These are phyloP conservation scores for Calephelis perditalis DNA, from an alignment of 2,888 invertebrate species.

Conservation along the genomic window DNA sequence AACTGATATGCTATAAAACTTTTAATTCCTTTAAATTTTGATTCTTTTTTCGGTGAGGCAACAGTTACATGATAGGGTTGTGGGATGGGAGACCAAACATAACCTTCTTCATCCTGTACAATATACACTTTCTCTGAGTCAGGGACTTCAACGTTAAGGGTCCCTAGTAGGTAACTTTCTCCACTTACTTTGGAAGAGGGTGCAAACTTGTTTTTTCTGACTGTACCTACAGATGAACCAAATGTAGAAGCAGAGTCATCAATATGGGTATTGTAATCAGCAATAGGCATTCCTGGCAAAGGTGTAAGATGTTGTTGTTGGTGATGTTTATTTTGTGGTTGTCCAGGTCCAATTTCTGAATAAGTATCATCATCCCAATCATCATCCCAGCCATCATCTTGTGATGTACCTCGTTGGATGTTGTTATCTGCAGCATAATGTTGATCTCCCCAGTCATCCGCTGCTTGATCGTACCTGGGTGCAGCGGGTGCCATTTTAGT, in stretches of 20 bases:
- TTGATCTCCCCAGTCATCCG: constrained; percentile 80
- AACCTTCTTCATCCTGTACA: constrained; percentile 84
- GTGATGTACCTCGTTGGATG: constrained; percentile 63
- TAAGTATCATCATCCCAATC: constrained; percentile 91
- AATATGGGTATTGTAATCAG: constrained; percentile 61
- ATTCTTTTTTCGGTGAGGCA: constrained; percentile 97
- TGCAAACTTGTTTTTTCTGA: constrained; percentile 89
- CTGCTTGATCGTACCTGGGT: constrained; percentile 78
- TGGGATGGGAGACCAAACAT: constrained; percentile 86
- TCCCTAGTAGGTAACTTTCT: constrained; percentile 92
- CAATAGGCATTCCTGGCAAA: constrained; percentile 72
- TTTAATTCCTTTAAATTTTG: constrained; percentile 97
- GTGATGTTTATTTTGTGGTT: constrained; percentile 40
- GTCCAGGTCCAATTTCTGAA: constrained; percentile 84
- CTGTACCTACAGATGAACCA: constrained; percentile 79
- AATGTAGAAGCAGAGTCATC: constrained; percentile 77
- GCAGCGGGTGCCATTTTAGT: constrained; percentile 69
- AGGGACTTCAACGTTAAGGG: constrained; percentile 82
- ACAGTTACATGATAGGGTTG: constrained; percentile 91
- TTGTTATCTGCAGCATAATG: constrained; percentile 67
- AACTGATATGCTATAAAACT: constrained; percentile 98
- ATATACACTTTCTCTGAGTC: constrained; percentile 86
- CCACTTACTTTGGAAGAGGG: constrained; percentile 94
- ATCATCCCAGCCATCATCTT: constrained; percentile 89
- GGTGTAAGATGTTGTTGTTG: constrained; percentile 53